phyloP scores from a whole-genome alignment of 2,113 vertebrate species.

The Ochotona princeps region DNA sequence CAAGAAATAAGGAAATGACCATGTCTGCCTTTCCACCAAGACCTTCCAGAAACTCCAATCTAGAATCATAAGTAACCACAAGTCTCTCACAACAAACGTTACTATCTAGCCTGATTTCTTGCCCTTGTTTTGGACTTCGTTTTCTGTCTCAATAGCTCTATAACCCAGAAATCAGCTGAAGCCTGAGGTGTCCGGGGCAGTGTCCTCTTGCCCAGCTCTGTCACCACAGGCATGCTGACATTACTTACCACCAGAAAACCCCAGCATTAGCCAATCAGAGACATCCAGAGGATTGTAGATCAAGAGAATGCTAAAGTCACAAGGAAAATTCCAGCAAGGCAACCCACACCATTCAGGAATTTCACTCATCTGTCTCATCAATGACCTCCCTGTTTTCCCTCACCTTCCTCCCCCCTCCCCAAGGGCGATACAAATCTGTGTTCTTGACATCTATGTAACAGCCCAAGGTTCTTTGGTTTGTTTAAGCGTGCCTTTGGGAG shows the following conservation, averaged over 20 bases:
- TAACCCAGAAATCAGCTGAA: background rate
- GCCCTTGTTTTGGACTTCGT: background rate
- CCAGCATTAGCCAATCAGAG: background rate
- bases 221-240: background rate
- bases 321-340: background rate
- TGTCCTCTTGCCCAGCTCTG: background rate
- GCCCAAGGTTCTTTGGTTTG: background rate
- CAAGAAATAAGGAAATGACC: background rate
- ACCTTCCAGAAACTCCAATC: background rate
- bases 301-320: background rate
- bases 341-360: background rate
- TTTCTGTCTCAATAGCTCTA: background rate
- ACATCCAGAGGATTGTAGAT: background rate
- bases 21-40: background rate
- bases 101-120: background rate
- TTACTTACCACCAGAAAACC: background rate
- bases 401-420: background rate
- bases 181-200: background rate
- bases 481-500: background rate
- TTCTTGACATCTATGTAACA: background rate
- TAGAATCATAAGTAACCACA: background rate
- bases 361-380: background rate
- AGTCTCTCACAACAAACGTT: background rate
- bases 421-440: background rate
- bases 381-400: background rate